phyloP scores from a whole-genome alignment of 2,113 vertebrate genomes.

The Calidris pugnax region DNA sequence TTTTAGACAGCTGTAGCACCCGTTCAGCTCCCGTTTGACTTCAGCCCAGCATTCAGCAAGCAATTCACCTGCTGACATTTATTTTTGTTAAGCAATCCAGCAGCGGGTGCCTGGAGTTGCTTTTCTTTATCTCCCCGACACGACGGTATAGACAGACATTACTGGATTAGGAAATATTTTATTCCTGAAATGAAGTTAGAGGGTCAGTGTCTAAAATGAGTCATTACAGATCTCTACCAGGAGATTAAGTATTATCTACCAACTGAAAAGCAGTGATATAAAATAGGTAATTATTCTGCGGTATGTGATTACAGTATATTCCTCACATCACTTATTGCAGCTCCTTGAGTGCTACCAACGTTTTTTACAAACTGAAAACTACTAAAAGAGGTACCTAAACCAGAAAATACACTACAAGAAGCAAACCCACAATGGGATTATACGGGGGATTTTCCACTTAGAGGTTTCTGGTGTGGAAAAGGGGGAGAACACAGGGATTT shows the following conservation, averaged over 20 bases:
- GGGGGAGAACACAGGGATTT: neutral
- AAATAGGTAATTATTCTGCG: slow-evolving; percentile 49
- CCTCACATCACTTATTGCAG: neutral
- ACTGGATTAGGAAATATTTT: slow-evolving; percentile 58
- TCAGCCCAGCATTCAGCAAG: slow-evolving; percentile 35
- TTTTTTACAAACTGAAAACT: slow-evolving; percentile 19
- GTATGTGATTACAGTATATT: slow-evolving; percentile 15
- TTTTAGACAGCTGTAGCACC: neutral
- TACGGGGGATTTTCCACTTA: neutral
- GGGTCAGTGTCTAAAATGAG: slow-evolving; percentile 60
- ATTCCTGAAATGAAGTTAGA: slow-evolving; percentile 62
- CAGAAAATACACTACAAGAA: neutral
- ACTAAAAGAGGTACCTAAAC: neutral
- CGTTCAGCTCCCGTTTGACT: neutral
- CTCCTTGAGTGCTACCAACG: neutral
- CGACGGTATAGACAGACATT: slow-evolving; percentile 42
- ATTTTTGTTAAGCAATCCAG: slow-evolving; percentile 55
- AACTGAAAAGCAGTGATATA: slow-evolving; percentile 38
- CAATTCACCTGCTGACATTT: slow-evolving; percentile 33
- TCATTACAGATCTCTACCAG: slow-evolving; percentile 49
- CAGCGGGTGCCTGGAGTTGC: slow-evolving; percentile 26
- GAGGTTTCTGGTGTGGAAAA: neutral
- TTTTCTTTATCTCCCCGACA: slow-evolving; percentile 38
- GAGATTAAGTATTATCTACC: slow-evolving; percentile 56
- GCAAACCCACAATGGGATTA: neutral